Base-by-base conservation (phyloP, 2,797 vertebrate species). In the Decapterus maruadsi region DNA sequence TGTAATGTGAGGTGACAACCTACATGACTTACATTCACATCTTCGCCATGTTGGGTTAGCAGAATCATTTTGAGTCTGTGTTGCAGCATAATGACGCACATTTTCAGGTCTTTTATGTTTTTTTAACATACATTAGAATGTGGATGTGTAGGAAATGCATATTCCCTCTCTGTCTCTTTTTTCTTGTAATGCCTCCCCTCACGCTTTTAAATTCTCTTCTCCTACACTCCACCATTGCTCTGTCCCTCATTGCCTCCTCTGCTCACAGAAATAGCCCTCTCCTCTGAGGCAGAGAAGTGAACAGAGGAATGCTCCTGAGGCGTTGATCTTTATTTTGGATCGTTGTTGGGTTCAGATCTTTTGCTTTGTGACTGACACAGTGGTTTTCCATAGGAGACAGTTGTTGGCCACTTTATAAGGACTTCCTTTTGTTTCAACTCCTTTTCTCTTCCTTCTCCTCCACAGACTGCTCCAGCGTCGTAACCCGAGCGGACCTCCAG, bases 401-500 rank as follows among this genome's bases (percentile, higher is more conserved):
- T 57, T 10, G 29, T 57, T 10, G 29, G 55, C 57, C 56, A 8
- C 72, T 68, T 66, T 4, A 56, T 29, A 11, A 56, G 42, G 26
- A 8, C 67, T 60, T 63, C 12, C 42, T 60, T 56, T 56, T 59
- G 40, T 45, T 16, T 57, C 45, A 43, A 8, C 19, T 65, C 16
- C 51, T 20, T 51, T 42, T 59, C 40, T 55, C 34, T 48, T 17
- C 8, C 0, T 75, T 22, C 4, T 53, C 45, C 2, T 61, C 59
- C 40, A 1, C 92, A 98, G 97, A 97, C 87, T 95, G 90, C 60
- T 92, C 96, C 89, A 97, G 96, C 38, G 96, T 97, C 2, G 96
- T 95, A 81, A 98, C 95, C 84, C 94, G 97, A 88, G 91, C 96
- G 16, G 98, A 99, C 61, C 96, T 97, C 72, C 97, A 97, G 73